phyloP scores from a whole-genome alignment of 1,140 invertebrate genomes.

The Drosophila bocki region DNA sequence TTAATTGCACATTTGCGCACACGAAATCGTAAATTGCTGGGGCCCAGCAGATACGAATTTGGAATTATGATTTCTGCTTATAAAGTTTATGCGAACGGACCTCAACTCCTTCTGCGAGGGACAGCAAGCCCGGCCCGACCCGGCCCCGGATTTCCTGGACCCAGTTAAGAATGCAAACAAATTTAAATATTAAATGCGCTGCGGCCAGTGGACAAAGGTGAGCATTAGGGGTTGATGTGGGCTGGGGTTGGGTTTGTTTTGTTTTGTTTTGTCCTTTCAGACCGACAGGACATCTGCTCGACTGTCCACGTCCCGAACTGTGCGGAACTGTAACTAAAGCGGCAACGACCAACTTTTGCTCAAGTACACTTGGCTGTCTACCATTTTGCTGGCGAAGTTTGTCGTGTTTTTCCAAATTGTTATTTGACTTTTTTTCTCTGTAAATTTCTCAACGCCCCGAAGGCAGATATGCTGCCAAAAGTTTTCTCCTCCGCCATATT shows the following conservation, averaged over 20 bases:
- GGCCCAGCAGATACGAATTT: conserved; percentile 40
- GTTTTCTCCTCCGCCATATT: conserved; percentile 64
- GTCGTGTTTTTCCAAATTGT: conserved; percentile 73
- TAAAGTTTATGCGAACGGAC: conserved; percentile 31
- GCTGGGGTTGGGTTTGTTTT: conserved; percentile 6
- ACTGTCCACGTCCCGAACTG: conserved; percentile 40
- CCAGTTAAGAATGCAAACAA: conserved; percentile 75
- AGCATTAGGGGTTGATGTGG: conserved; percentile 8
- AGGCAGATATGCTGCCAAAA: conserved; percentile 59
- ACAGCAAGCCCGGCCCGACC: conserved; percentile 9
- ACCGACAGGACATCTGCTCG: conserved; percentile 71
- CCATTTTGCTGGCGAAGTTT: conserved; percentile 48
- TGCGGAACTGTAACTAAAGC: conserved; percentile 56
- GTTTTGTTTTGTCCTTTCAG: conserved; percentile 39
- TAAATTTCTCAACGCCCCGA: conserved; percentile 57
- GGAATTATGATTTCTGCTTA: conserved; percentile 74
- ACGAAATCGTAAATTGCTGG: conserved; percentile 52
- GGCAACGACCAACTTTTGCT: conserved; percentile 63
- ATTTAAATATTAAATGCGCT: conserved; percentile 80
- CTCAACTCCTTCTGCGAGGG: conserved; percentile 42
- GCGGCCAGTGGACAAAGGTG: conserved; percentile 25
- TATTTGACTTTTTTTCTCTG: conserved; percentile 72
- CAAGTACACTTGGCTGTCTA: conserved; percentile 61
- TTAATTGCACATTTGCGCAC: conserved; percentile 79
- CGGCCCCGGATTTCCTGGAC: conserved; percentile 2